Conservation (phyloP, 2,113 vertebrate species). For the Myiagra hebetior region DNA sequence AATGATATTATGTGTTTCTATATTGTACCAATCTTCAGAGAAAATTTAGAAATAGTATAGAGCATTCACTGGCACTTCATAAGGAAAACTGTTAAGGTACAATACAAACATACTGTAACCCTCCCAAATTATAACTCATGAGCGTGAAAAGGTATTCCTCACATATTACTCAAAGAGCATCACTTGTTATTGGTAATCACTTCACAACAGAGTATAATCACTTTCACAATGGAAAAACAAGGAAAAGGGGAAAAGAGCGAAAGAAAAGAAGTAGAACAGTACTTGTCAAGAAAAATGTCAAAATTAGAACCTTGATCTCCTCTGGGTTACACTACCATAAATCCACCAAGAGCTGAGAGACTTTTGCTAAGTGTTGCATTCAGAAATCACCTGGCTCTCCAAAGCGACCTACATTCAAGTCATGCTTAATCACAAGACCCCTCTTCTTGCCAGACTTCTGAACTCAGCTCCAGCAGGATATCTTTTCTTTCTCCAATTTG, state of each 20-base stretch:
- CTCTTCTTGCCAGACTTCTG: conserved; percentile 8
- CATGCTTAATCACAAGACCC: conserved; percentile 51
- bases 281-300: conserved; percentile 25
- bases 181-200: not conserved
- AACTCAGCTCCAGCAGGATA: conserved; percentile 9
- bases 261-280: conserved; percentile 34
- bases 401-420: conserved; percentile 45
- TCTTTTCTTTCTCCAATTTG: conserved; percentile 16
- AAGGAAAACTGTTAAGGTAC: not conserved
- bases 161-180: not conserved
- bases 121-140: not conserved
- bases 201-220: conserved; percentile 11
- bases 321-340: not conserved
- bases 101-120: not conserved
- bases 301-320: conserved; percentile 26
- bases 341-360: not conserved
- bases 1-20: not conserved
- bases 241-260: not conserved
- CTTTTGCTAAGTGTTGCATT: not conserved
- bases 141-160: not conserved
- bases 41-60: not conserved
- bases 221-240: not conserved
- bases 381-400: conserved; percentile 40
- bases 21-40: not conserved
- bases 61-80: not conserved